phyloP scores from a whole-genome alignment of 1,140 invertebrate genomes.

The Trinorchestia longiramus region DNA sequence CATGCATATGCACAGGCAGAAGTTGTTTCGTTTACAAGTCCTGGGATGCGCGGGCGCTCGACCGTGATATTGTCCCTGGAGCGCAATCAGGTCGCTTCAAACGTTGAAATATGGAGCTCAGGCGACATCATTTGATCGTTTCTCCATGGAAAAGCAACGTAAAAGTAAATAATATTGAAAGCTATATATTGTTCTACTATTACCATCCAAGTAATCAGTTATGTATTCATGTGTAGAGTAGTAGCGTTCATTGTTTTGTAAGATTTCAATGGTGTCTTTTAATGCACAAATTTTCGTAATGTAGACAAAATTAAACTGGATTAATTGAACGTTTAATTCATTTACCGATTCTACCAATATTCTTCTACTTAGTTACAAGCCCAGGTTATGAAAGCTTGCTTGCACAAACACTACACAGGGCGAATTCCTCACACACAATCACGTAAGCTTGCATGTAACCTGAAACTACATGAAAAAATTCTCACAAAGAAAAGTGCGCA shows the following conservation, averaged over 20 bases:
- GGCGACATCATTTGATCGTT: not conserved
- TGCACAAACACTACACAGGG: not conserved
- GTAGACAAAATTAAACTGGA: not conserved
- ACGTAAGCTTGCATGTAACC: not conserved
- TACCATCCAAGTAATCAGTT: not conserved
- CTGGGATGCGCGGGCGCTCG: not conserved
- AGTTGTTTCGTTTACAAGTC: slow-evolving; percentile 15
- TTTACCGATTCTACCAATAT: not conserved
- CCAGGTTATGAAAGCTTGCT: not conserved
- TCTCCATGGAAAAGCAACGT: not conserved
- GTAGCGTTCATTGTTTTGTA: not conserved
- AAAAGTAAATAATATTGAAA: not conserved
- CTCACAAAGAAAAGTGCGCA: not conserved
- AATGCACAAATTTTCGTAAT: not conserved
- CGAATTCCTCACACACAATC: not conserved
- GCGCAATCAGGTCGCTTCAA: not conserved
- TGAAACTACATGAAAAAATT: not conserved
- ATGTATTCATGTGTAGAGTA: not conserved
- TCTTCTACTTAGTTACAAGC: not conserved
- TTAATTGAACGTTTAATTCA: not conserved
- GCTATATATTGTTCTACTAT: not conserved
- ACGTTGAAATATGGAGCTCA: not conserved
- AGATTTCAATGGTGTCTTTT: not conserved
- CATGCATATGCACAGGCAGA: slow-evolving; percentile 1
- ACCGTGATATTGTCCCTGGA: not conserved